Conservation (phyloP, 2,113 vertebrate genomes). For the Nipponia nippon region DNA sequence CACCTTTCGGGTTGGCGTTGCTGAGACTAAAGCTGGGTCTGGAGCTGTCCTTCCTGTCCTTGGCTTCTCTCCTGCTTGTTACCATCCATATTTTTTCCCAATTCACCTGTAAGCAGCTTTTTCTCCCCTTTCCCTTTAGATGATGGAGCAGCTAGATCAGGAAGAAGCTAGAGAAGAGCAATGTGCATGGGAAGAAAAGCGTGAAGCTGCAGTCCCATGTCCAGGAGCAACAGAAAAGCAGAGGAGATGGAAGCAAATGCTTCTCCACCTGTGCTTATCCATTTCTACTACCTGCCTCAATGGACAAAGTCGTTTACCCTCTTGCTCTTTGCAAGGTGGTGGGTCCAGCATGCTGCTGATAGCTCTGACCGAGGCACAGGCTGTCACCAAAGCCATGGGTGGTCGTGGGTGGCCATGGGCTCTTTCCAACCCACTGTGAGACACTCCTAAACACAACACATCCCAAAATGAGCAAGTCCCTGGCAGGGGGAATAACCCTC, state of each 20-base stretch:
- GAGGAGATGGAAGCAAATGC: neutral
- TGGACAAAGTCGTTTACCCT: neutral
- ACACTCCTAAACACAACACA: neutral
- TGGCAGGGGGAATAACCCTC: neutral
- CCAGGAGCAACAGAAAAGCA: neutral
- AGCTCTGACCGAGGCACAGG: neutral
- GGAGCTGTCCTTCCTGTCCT: neutral
- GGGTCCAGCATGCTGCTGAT: neutral
- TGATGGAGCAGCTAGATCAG: neutral
- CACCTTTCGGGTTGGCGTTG: neutral
- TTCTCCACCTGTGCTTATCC: neutral
- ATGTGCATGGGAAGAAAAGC: neutral
- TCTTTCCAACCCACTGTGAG: neutral
- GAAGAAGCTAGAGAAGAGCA: neutral
- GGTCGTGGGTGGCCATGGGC: fast-evolving
- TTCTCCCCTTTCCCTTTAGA: neutral
- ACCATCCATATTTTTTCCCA: neutral
- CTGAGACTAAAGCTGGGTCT: neutral
- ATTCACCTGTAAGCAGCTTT: neutral
- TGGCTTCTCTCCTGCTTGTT: neutral
- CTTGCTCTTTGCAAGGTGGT: neutral
- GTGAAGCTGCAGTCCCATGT: neutral
- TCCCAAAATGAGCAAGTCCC: neutral
- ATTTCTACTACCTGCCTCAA: neutral
- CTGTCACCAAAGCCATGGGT: neutral